Conservation (phyloP, 2,113 vertebrate genomes). For the Microcebus griseorufus region DNA sequence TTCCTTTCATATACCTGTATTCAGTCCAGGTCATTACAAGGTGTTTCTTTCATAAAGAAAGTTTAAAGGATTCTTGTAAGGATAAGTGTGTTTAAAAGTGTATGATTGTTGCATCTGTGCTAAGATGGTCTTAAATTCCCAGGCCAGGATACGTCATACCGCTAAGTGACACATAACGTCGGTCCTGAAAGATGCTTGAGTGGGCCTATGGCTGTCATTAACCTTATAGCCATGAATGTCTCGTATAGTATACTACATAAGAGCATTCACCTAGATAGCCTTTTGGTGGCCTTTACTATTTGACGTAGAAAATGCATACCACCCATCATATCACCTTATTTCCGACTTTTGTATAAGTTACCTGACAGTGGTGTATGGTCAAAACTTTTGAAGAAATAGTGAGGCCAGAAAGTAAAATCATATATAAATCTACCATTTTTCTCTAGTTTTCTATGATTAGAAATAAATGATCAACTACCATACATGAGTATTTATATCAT, state of each 20-base stretch:
- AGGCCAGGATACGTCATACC: not conserved
- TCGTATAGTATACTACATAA: not conserved
- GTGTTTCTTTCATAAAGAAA: not conserved
- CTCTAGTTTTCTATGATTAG: not conserved
- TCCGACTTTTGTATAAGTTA: not conserved
- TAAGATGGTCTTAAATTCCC: not conserved
- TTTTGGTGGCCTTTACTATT: not conserved
- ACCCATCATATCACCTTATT: not conserved
- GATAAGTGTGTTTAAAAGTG: not conserved
- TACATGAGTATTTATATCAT: not conserved
- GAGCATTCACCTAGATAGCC: not conserved
- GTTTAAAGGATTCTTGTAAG: not conserved
- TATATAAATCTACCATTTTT: not conserved
- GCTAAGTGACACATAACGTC: not conserved
- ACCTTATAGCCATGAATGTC: not conserved
- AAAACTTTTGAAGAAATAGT: not conserved
- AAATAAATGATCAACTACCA: not conserved
- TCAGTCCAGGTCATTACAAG: not conserved
- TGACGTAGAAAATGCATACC: not conserved
- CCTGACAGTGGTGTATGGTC: not conserved
- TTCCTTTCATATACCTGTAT: not conserved
- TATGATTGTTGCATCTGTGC: not conserved
- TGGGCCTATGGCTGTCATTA: not conserved
- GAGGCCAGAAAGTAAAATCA: not conserved
- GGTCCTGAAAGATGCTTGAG: not conserved